These are phyloP conservation scores for Rhipidura dahli DNA, from an alignment of 2,113 vertebrate species.

Conservation along the genomic window DNA sequence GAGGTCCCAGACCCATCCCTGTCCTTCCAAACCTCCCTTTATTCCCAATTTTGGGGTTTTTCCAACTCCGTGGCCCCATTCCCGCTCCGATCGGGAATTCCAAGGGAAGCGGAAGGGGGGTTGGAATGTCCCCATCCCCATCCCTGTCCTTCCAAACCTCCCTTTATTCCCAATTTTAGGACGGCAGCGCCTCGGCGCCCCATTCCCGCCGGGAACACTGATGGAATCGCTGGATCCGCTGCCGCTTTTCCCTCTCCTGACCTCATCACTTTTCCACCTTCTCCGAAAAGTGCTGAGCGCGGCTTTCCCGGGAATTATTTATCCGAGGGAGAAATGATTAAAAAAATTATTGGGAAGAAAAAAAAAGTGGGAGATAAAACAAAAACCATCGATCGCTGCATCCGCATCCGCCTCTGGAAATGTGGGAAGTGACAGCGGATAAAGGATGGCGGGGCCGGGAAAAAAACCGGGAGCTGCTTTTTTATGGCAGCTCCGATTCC, in stretches of 20 bases:
- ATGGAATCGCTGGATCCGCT: background rate
- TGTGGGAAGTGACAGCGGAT: constrained; percentile 11
- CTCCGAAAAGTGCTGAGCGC: constrained; percentile 7
- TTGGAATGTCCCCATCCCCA: too few species aligned
- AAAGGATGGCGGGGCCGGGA: constrained; percentile 25
- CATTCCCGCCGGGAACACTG: accelerated
- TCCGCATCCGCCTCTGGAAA: constrained; percentile 18
- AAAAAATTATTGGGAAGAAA: constrained; percentile 61
- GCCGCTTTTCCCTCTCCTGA: background rate
- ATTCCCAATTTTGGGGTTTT: too few species aligned
- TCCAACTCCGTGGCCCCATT: too few species aligned
- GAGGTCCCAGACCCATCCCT: accelerated
- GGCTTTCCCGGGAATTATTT: constrained; percentile 7
- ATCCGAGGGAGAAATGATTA: constrained; percentile 35
- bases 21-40: too few species aligned
- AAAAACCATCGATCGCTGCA: constrained; percentile 43
- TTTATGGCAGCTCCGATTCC: background rate
- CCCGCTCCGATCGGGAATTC: too few species aligned
- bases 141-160: background rate
- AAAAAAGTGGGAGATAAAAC: constrained; percentile 49
- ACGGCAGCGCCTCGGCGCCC: too few species aligned
- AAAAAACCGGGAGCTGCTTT: background rate
- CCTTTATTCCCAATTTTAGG: too few species aligned
- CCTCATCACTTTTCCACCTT: background rate
- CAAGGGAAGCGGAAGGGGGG: too few species aligned